Conservation (phyloP, 2,797 vertebrate genomes). For the Ficedula albicollis region DNA sequence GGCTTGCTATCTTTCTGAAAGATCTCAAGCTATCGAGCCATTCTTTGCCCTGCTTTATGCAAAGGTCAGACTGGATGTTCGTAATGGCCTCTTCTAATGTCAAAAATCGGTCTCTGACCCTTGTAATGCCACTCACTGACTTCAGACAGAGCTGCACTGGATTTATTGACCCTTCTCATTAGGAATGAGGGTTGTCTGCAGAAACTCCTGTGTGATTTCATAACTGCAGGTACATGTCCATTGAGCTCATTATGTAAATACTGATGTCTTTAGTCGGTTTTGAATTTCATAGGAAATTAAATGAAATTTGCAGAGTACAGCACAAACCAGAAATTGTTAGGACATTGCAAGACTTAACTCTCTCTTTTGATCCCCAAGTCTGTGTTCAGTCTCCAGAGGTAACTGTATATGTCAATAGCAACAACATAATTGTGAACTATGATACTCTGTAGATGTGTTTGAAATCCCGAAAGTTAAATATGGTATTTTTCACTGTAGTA, state of each 20-base stretch:
- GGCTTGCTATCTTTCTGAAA: constrained; percentile 31
- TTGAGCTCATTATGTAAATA: not conserved
- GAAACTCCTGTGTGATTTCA: not conserved
- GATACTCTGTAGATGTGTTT: not conserved
- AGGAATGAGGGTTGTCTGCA: constrained; percentile 7
- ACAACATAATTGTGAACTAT: not conserved
- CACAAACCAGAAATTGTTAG: not conserved
- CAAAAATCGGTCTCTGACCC: constrained; percentile 22
- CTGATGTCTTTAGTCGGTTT: not conserved
- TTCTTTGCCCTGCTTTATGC: constrained; percentile 38
- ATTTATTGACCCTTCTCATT: constrained; percentile 27
- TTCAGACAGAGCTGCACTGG: not conserved
- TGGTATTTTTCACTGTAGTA: not conserved
- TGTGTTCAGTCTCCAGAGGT: not conserved
- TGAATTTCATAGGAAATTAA: not conserved
- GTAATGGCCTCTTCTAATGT: constrained; percentile 42
- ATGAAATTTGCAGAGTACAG: not conserved
- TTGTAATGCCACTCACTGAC: constrained; percentile 11
- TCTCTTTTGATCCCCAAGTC: not conserved
- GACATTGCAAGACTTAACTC: not conserved
- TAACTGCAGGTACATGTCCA: not conserved
- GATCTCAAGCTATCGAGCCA: constrained; percentile 14
- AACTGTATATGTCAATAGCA: not conserved
- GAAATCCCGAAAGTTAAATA: not conserved
- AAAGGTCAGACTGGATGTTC: constrained; percentile 42